Evolutionary conservation across 2,113 vertebrate species (phyloP).

Genomic region (Carassius gibelio): DNA sequence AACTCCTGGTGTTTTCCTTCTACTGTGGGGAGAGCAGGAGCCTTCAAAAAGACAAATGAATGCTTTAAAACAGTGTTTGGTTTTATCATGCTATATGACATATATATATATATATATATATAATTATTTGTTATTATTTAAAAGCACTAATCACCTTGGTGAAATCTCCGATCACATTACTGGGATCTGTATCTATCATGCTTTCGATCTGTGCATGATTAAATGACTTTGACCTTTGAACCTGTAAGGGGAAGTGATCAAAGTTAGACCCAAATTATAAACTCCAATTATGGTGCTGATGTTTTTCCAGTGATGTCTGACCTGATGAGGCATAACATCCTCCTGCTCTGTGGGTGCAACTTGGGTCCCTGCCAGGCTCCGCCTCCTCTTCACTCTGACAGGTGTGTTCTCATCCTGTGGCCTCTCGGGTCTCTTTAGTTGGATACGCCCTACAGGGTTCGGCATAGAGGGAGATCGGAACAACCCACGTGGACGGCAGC

Average conservation of each 20-base stretch:
- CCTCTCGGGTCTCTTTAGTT: constrained; percentile 79
- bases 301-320: constrained; percentile 43
- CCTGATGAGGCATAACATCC: constrained; percentile 57
- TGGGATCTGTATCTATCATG: constrained; percentile 77
- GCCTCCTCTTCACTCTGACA: constrained; percentile 78
- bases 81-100: too few relatives aligned
- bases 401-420: constrained; percentile 76
- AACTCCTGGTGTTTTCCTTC: constrained; percentile 87
- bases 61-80: too few relatives aligned
- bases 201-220: constrained; percentile 81
- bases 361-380: constrained; percentile 72
- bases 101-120: too few relatives aligned
- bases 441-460: constrained; percentile 64
- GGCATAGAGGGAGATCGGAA: constrained; percentile 84
- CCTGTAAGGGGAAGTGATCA: constrained; percentile 28
- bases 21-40: constrained; percentile 83
- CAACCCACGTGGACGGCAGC: constrained; percentile 77
- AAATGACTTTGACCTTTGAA: constrained; percentile 84
- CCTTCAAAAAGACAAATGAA: constrained; percentile 64
- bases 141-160: constrained; percentile 80
- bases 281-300: neutral
- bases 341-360: constrained; percentile 59
- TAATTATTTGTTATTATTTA: too few relatives aligned
- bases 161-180: constrained; percentile 88
- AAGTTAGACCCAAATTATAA: neutral